Conservation (phyloP, 2,888 invertebrate species). For the Heliconius cydno region DNA sequence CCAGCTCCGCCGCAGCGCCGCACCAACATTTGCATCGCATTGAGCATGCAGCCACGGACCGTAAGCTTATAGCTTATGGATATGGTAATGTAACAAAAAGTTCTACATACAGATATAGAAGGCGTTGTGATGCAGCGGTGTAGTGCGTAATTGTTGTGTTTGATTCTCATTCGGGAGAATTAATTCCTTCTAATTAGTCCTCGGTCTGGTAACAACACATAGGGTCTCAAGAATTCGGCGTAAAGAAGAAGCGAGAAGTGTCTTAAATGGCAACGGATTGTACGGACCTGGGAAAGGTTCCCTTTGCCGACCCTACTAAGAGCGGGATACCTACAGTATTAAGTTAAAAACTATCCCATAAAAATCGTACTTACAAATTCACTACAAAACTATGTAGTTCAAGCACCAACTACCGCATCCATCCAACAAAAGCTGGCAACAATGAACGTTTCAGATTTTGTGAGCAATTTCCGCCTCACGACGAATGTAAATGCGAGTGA, state of each 20-base stretch:
- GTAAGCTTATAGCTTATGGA: constrained; percentile 45
- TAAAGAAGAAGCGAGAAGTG: too few species aligned
- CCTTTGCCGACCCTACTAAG: too few species aligned
- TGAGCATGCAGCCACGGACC: constrained; percentile 62
- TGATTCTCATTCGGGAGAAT: too few species aligned
- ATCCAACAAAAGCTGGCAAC: constrained; percentile 52
- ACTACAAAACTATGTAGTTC: not conserved
- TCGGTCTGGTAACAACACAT: too few species aligned
- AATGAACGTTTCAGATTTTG: constrained; percentile 68
- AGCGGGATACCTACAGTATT: not conserved
- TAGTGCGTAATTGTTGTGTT: too few species aligned
- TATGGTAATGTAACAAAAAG: constrained; percentile 47
- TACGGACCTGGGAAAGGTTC: too few species aligned
- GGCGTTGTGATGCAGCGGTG: too few species aligned
- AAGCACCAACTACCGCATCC: constrained; percentile 55
- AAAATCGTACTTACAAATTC: not conserved
- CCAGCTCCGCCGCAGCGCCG: constrained; percentile 60
- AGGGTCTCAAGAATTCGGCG: too few species aligned
- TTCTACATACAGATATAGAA: too few species aligned
- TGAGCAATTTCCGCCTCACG: constrained; percentile 77
- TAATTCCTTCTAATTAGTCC: too few species aligned
- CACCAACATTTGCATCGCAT: constrained; percentile 74
- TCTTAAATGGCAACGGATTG: too few species aligned
- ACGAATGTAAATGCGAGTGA: constrained; percentile 76
- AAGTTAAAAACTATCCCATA: not conserved